Percentiles rank a stretch among this genome's conserved stretches.
phyloP scores from a whole-genome alignment of 2,797 vertebrate genomes.

The Sebastes vulpes region DNA sequence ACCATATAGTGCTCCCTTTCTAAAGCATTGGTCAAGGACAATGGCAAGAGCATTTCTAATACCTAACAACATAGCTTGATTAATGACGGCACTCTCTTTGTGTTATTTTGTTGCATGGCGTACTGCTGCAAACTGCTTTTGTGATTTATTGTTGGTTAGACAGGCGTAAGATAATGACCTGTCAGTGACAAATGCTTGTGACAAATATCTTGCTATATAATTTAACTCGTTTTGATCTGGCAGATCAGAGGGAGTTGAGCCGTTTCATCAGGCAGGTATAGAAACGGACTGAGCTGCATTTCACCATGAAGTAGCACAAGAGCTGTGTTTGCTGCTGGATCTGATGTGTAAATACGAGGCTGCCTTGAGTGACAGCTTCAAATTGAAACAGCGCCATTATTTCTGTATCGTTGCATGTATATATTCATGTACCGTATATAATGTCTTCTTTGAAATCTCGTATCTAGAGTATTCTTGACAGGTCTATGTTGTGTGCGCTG shows the following conservation, averaged over 20 bases:
- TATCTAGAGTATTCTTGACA: neutral
- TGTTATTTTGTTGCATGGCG: neutral
- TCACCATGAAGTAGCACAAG: neutral
- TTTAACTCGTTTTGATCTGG: neutral
- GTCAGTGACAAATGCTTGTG: neutral
- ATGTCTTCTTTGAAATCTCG: neutral
- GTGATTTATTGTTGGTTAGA: neutral
- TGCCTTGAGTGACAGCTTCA: constrained; percentile 10
- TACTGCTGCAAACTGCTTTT: neutral
- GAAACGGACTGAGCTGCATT: neutral
- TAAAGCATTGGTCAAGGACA: neutral
- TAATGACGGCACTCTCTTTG: neutral
- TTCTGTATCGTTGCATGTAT: neutral
- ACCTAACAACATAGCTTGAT: neutral
- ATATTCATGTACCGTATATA: neutral
- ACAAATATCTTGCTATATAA: neutral
- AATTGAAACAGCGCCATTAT: neutral
- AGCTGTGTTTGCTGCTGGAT: neutral
- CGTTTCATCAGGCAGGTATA: neutral
- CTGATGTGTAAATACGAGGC: neutral
- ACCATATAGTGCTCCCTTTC: neutral
- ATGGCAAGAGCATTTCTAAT: neutral
- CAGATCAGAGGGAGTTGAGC: neutral
- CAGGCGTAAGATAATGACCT: neutral
- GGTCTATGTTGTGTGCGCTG: neutral